Base-by-base conservation (phyloP, 2,113 vertebrate genomes). In the Benitochromis conjunctus region DNA sequence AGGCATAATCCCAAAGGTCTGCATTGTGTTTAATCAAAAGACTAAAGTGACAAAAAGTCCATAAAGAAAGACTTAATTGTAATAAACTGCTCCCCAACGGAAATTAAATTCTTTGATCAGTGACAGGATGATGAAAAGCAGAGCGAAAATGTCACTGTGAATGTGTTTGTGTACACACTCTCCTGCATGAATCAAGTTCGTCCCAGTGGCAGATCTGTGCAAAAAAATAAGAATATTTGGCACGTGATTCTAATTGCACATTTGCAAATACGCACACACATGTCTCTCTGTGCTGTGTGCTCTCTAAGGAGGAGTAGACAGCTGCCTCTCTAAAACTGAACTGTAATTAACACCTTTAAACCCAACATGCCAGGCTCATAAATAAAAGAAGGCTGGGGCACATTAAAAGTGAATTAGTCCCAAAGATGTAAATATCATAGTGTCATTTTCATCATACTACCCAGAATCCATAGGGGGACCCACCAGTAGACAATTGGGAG, bases 281-380 rank as follows among this genome's bases (percentile, higher is more conserved):
- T n/a, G 34, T 60, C 57, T 81, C 54, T 24, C 78, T 41, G 84
- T 34, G 79, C 79, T 79, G 76, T 16, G 3, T 84, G 79, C 57
- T 41, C 60, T 88, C 81, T 74, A 16, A 69, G 69, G 48, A 88
- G 21, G 51, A 85, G 84, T 6, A 62, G 89, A 92, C 94, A 94
- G 94, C 94, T 95, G 94, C 82, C 86, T 84, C 86, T 92, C 93
- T 94, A 95, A 94, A 94, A 94, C 69, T 43, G 91, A 92, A 79
- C 83, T 54, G 76, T 88, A 95, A 95, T 95, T 93, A 95, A 90
- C 92, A 90, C 89, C 81, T 96, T 94, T 94, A 93, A 95, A 95
- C 80, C 81, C 87, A 82, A 90, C 92, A 85, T 86, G 66, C 90
- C 91, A 92, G 90, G 85, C 85, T 90, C 90, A 82, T 85, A 90